Conservation (phyloP, 2,888 invertebrate genomes). For the Notodonta dromedarius region DNA sequence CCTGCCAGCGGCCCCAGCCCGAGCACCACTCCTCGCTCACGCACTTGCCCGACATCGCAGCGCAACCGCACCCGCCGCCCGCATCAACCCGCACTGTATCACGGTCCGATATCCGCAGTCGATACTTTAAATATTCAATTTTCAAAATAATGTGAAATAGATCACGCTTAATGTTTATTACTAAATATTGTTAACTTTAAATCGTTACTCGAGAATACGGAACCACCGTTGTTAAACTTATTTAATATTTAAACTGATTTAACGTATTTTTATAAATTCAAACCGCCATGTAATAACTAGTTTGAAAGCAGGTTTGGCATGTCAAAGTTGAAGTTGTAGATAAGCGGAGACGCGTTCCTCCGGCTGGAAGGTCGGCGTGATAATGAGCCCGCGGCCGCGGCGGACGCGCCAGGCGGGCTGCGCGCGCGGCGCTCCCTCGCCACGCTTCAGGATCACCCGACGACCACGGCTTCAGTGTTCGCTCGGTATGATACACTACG, state of each 20-base stretch:
- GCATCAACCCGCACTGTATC: neutral
- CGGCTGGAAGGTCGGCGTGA: slow-evolving; percentile 33
- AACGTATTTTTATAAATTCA: no score
- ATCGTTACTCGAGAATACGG: neutral
- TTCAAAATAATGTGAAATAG: no score
- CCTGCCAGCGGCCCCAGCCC: slow-evolving; percentile 75
- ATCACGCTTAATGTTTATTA: no score
- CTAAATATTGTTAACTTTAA: no score
- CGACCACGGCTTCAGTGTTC: slow-evolving; percentile 10
- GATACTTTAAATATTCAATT: no score
- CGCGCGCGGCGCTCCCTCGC: slow-evolving; percentile 17
- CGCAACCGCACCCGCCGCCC: neutral
- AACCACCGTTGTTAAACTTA: no score
- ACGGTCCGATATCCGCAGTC: neutral
- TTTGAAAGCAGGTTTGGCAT: no score
- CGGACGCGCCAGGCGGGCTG: neutral
- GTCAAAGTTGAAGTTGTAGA: neutral
- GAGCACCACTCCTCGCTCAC: slow-evolving; percentile 60
- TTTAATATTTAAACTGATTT: no score
- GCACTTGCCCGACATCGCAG: slow-evolving; percentile 30
- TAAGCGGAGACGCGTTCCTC: slow-evolving; percentile 30
- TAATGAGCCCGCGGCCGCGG: slow-evolving; percentile 19
- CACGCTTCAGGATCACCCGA: slow-evolving; percentile 44
- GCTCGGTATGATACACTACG: no score
- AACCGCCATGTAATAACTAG: no score